These are phyloP conservation scores for Melanchra persicariae DNA, from an alignment of 2,888 invertebrate genomes.

Conservation along the genomic window DNA sequence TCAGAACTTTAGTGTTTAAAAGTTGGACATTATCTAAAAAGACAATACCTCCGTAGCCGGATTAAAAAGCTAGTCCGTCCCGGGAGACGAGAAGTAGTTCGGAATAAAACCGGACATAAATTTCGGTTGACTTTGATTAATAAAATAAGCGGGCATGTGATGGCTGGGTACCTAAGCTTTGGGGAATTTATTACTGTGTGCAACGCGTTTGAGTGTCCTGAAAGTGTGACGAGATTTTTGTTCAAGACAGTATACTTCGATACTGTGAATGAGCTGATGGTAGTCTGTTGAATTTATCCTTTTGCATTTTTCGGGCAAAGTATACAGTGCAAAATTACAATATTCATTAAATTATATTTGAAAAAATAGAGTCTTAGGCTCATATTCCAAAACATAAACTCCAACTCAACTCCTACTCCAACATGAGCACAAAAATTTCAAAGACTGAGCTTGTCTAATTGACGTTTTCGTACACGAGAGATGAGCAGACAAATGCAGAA, in stretches of 20 bases:
- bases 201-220: constrained; percentile 20
- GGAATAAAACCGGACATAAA: constrained; percentile 56
- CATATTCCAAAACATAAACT: too few relatives aligned
- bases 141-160: constrained; percentile 46
- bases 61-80: constrained; percentile 48
- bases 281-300: too few relatives aligned
- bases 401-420: too few relatives aligned
- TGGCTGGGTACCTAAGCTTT: constrained; percentile 26
- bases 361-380: too few relatives aligned
- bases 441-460: too few relatives aligned
- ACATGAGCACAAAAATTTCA: too few relatives aligned
- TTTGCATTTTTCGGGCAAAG: too few relatives aligned
- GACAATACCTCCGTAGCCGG: constrained; percentile 24
- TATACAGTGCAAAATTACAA: too few relatives aligned
- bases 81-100: constrained; percentile 48
- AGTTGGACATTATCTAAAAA: constrained; percentile 39
- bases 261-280: background rate
- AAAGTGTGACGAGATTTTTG: constrained; percentile 13
- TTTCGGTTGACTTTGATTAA: constrained; percentile 62
- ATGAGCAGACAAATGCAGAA: too few relatives aligned
- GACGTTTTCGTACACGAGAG: too few relatives aligned
- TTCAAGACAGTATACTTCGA: background rate
- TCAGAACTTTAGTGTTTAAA: constrained; percentile 25
- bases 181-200: constrained; percentile 29
- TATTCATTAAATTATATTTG: too few relatives aligned